Percentiles rank a stretch among this genome's conserved stretches.
These are phyloP conservation scores for Drosophila setosimentum DNA, from an alignment of 2,888 invertebrate genomes.

Conservation along the genomic window DNA sequence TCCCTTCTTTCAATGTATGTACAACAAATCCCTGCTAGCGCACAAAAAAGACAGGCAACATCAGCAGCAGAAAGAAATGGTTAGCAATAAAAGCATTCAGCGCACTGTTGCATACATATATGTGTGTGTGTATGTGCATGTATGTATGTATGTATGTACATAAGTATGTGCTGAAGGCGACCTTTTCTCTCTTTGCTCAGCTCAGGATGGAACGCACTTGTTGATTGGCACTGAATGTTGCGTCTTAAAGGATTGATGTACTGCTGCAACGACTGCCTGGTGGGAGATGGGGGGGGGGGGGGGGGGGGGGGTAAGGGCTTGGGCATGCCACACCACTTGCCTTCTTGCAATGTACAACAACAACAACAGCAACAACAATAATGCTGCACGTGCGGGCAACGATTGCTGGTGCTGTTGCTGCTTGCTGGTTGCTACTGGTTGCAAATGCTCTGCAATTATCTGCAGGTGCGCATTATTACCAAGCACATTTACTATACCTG, in stretches of 20 bases:
- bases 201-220: conserved; percentile 78
- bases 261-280: conserved; percentile 57
- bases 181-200: conserved; percentile 8
- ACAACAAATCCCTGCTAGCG: conserved; percentile 70
- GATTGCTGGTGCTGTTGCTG: conserved; percentile 1
- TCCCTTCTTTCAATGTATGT: conserved; percentile 21
- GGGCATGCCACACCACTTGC: conserved; percentile 5
- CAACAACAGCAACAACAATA: conserved; percentile 32
- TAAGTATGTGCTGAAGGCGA: conserved; percentile 13
- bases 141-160: background rate
- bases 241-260: conserved; percentile 80
- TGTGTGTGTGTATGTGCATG: background rate
- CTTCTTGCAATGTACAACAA: conserved; percentile 52
- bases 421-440: conserved; percentile 41
- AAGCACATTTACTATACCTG: conserved; percentile 48
- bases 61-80: conserved; percentile 62
- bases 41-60: conserved; percentile 41
- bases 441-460: conserved; percentile 63
- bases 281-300: no score
- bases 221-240: conserved; percentile 80
- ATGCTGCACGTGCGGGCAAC: conserved; percentile 52
- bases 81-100: conserved; percentile 79
- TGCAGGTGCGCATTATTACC: conserved; percentile 62
- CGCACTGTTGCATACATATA: conserved; percentile 69
- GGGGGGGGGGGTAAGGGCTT: no score